These are phyloP conservation scores for Microplitis demolitor DNA, from an alignment of 1,140 invertebrate species.

Conservation along the genomic window DNA sequence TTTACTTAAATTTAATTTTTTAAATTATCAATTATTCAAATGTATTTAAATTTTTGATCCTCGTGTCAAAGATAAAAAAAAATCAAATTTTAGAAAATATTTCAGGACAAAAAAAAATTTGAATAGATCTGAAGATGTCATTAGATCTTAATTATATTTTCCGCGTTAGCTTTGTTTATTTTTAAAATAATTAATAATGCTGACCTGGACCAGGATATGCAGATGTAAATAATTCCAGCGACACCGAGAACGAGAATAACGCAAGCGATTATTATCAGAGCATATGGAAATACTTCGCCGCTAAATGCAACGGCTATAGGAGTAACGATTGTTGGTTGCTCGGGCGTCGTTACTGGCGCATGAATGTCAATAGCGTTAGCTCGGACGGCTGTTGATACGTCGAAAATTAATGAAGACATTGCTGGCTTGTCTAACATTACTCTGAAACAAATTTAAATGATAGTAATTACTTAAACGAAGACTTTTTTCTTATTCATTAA, in stretches of 20 bases:
- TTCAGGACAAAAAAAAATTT: too few relatives aligned
- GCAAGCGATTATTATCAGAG: constrained; percentile 82
- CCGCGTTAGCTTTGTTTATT: too few relatives aligned
- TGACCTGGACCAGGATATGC: constrained; percentile 90
- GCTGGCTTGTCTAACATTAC: constrained; percentile 64
- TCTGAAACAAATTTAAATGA: constrained; percentile 45
- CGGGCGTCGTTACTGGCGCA: constrained; percentile 64
- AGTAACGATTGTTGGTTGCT: constrained; percentile 50
- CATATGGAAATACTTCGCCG: constrained; percentile 82
- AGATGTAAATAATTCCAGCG: constrained; percentile 88
- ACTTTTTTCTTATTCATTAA: background rate
- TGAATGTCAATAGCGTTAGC: constrained; percentile 73
- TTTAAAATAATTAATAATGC: constrained; percentile 21
- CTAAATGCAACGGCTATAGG: constrained; percentile 68
- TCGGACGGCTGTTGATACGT: constrained; percentile 67
- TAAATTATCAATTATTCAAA: too few relatives aligned
- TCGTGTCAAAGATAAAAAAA: too few relatives aligned
- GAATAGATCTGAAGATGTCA: too few relatives aligned
- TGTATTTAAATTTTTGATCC: too few relatives aligned
- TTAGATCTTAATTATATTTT: too few relatives aligned
- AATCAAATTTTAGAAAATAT: too few relatives aligned
- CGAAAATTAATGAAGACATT: constrained; percentile 70
- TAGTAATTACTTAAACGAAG: background rate
- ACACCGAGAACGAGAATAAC: constrained; percentile 85
- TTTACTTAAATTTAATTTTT: too few relatives aligned